phyloP scores from a whole-genome alignment of 2,113 vertebrate genomes.

The Microtus montanus region DNA sequence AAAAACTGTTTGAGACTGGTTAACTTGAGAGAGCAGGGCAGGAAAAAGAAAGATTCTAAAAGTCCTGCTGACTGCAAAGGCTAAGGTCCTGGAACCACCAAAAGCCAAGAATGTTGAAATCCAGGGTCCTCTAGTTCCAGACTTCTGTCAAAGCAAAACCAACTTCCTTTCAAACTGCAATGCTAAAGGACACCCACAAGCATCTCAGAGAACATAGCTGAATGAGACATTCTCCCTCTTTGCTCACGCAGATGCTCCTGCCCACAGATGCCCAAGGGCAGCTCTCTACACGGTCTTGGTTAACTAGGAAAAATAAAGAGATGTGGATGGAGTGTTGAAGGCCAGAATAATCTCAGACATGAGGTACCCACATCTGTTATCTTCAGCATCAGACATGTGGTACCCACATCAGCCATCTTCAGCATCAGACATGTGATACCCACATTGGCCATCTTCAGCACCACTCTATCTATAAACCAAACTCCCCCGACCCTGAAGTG shows the following conservation, averaged over 20 bases:
- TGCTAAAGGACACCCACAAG: neutral
- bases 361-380: neutral
- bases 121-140: neutral
- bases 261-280: neutral
- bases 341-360: neutral
- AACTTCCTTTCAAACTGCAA: neutral
- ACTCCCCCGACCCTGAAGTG: neutral
- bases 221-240: neutral
- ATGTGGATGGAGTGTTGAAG: neutral
- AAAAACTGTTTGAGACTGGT: neutral
- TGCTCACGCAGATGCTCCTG: neutral
- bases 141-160: neutral
- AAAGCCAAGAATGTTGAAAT: neutral
- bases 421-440: neutral
- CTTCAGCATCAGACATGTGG: neutral
- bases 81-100: neutral
- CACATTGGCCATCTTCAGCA: neutral
- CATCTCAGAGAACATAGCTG: neutral
- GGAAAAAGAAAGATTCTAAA: neutral
- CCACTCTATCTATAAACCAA: neutral
- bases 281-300: neutral
- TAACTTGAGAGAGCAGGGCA: neutral
- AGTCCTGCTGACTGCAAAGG: neutral
- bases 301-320: neutral
- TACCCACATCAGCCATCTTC: neutral